Evolutionary conservation across 2,113 vertebrate genomes (phyloP).

Genomic region (Galemys pyrenaicus): DNA sequence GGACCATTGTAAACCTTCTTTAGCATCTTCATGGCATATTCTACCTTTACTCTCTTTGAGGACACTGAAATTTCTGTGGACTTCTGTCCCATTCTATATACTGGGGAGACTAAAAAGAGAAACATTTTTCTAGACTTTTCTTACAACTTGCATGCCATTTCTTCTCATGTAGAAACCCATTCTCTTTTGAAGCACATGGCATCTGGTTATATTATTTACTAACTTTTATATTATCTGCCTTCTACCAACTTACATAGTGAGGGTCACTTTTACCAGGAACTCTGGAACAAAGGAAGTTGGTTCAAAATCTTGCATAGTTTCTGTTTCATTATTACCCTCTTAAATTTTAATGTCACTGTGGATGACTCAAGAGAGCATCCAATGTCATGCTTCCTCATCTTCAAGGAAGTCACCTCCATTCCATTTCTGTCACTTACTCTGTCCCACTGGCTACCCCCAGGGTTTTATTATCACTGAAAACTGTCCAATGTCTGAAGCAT

Average conservation of each 20-base stretch:
- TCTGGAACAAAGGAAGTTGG: not conserved
- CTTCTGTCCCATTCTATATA: not conserved
- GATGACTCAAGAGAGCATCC: not conserved
- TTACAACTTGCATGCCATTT: not conserved
- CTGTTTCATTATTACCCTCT: not conserved
- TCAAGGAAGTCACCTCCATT: not conserved
- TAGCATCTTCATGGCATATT: not conserved
- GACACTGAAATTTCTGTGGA: fast-evolving
- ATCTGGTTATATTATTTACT: not conserved
- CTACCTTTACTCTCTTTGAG: not conserved
- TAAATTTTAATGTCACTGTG: not conserved
- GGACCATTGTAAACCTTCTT: not conserved
- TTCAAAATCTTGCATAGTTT: not conserved
- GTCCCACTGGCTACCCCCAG: not conserved
- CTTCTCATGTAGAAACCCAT: not conserved
- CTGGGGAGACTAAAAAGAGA: not conserved
- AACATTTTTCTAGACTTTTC: not conserved
- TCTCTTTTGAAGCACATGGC: not conserved
- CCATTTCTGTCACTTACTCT: not conserved
- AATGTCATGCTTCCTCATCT: not conserved
- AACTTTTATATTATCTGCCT: not conserved
- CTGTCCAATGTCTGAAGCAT: not conserved
- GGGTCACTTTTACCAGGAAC: not conserved
- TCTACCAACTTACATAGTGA: not conserved
- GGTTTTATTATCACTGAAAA: not conserved